Percentiles rank a stretch among this genome's conserved stretches.
Evolutionary conservation across 2,888 invertebrate genomes (phyloP).

Genomic region (Ypsolopha scabrella): DNA sequence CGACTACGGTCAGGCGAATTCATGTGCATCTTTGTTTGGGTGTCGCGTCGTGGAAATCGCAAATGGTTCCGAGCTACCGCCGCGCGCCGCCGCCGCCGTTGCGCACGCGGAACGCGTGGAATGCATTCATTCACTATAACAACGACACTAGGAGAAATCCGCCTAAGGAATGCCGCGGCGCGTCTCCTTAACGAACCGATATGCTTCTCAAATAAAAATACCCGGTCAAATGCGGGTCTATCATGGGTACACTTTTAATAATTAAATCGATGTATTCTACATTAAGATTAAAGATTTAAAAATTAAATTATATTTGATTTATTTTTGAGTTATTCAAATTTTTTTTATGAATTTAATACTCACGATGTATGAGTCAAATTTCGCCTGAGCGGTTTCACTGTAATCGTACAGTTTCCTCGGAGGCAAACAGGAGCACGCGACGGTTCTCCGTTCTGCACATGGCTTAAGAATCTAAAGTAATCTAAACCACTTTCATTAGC

Average conservation of each 20-base stretch:
- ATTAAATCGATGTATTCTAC: too few relatives aligned
- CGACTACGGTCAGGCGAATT: background rate
- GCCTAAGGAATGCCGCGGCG: slow-evolving; percentile 20
- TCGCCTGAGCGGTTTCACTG: too few relatives aligned
- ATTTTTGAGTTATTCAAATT: too few relatives aligned
- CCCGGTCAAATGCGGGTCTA: background rate
- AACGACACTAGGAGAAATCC: slow-evolving; percentile 45
- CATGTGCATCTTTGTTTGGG: background rate
- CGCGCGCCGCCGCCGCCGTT: slow-evolving; percentile 33
- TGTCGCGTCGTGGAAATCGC: slow-evolving; percentile 28
- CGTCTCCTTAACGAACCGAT: slow-evolving; percentile 3
- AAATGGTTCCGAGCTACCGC: slow-evolving; percentile 54
- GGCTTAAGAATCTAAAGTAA: too few relatives aligned
- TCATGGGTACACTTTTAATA: background rate
- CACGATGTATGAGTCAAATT: too few relatives aligned
- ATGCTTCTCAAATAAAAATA: slow-evolving; percentile 3
- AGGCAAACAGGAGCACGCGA: too few relatives aligned
- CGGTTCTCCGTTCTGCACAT: too few relatives aligned
- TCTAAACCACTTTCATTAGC: too few relatives aligned
- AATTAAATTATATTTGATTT: too few relatives aligned
- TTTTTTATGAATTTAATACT: too few relatives aligned
- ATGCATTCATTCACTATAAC: background rate
- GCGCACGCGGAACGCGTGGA: slow-evolving; percentile 28
- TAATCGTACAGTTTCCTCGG: too few relatives aligned
- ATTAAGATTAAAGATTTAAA: too few relatives aligned